Conservation (phyloP, 2,888 invertebrate genomes). For the Dicyrtomina minuta region DNA sequence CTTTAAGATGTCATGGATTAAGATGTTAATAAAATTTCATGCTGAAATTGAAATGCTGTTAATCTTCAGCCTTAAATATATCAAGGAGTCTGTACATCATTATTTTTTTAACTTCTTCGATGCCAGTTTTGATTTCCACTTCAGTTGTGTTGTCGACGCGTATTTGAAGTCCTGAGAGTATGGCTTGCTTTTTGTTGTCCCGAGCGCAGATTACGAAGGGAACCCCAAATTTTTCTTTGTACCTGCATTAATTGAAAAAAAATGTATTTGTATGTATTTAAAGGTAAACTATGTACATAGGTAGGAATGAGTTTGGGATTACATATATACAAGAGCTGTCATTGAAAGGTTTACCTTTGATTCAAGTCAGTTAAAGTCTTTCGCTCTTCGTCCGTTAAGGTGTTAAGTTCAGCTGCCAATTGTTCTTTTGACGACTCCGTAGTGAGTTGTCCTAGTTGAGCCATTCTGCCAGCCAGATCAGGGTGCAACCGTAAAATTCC, state of each 20-base stretch:
- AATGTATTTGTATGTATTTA: not conserved
- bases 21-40: no score
- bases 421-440: constrained; percentile 65
- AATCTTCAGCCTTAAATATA: constrained; percentile 56
- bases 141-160: constrained; percentile 62
- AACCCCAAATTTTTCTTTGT: constrained; percentile 67
- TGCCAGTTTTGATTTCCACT: constrained; percentile 63
- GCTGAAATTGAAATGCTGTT: no score
- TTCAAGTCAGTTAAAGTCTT: constrained; percentile 60
- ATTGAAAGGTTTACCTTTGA: constrained; percentile 54
- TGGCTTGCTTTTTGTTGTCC: constrained; percentile 64
- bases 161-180: constrained; percentile 62
- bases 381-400: constrained; percentile 62
- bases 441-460: constrained; percentile 62
- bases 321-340: no score
- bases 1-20: no score
- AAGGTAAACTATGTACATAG: no score
- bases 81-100: constrained; percentile 64
- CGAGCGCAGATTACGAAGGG: constrained; percentile 70
- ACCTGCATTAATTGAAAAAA: constrained; percentile 58
- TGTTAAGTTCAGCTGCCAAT: constrained; percentile 61
- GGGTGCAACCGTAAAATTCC: constrained; percentile 64
- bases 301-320: not conserved
- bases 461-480: constrained; percentile 63
- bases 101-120: constrained; percentile 70